These are phyloP conservation scores for Castor canadensis DNA, from an alignment of 2,113 vertebrate species.

Conservation along the genomic window DNA sequence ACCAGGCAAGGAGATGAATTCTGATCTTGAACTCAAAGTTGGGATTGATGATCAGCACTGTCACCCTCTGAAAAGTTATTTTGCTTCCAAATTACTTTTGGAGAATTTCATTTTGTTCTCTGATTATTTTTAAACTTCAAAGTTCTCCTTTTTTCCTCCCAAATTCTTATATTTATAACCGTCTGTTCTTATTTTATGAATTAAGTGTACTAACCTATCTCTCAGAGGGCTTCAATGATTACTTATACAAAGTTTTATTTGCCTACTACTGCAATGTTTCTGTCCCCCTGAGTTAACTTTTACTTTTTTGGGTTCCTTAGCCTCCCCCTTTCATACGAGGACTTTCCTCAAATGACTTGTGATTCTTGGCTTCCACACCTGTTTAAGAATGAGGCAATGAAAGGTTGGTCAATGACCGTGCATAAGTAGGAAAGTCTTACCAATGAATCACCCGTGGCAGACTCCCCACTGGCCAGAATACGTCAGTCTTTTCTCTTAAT, in stretches of 20 bases:
- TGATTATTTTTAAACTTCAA: background rate
- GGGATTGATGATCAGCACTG: background rate
- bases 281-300: background rate
- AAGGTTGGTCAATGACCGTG: background rate
- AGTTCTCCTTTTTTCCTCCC: background rate
- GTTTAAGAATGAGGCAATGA: background rate
- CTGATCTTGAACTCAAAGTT: background rate
- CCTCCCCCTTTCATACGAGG: background rate
- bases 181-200: constrained; percentile 24
- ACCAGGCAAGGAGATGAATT: background rate
- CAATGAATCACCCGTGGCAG: background rate
- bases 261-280: background rate
- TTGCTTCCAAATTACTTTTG: background rate
- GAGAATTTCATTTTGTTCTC: background rate
- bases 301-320: background rate
- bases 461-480: background rate
- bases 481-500: background rate
- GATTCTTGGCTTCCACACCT: background rate
- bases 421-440: background rate
- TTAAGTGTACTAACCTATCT: background rate
- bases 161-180: background rate
- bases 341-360: background rate
- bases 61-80: background rate
- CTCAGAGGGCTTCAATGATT: background rate
- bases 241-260: background rate